Conservation (phyloP, 2,888 invertebrate species). For the Cybosia mesomella region DNA sequence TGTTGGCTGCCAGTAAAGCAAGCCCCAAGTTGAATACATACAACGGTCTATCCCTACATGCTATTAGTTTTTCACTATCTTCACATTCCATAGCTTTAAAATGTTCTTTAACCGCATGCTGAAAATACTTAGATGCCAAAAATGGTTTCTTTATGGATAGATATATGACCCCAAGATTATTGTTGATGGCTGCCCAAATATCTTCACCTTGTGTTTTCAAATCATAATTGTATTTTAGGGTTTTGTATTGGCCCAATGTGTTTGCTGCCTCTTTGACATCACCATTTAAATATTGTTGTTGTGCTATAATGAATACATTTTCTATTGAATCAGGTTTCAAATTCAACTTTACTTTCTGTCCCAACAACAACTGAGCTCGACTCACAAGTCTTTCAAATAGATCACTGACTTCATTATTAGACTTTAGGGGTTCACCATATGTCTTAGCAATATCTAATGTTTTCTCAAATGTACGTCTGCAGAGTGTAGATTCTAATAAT, state of each 20-base stretch:
- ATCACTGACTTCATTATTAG: constrained; percentile 68
- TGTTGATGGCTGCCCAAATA: constrained; percentile 88
- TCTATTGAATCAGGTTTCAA: constrained; percentile 78
- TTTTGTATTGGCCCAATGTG: constrained; percentile 74
- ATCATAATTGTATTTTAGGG: constrained; percentile 74
- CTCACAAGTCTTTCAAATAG: constrained; percentile 76
- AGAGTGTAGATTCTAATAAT: constrained; percentile 77
- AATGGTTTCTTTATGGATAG: constrained; percentile 93
- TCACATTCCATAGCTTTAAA: constrained; percentile 79
- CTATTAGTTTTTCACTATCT: constrained; percentile 75
- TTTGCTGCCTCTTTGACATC: constrained; percentile 77
- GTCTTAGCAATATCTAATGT: constrained; percentile 75
- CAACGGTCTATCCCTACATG: constrained; percentile 85
- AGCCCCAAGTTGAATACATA: constrained; percentile 95
- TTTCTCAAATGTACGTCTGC: constrained; percentile 79
- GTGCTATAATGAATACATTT: constrained; percentile 80
- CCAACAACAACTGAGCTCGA: constrained; percentile 74
- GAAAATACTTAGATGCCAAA: constrained; percentile 92
- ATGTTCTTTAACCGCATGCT: constrained; percentile 92
- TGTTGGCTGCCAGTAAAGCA: constrained; percentile 92
- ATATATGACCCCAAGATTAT: constrained; percentile 94
- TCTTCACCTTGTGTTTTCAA: constrained; percentile 80
- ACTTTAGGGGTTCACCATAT: constrained; percentile 71
- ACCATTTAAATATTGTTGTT: constrained; percentile 79
- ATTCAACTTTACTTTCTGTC: constrained; percentile 68